Evolutionary conservation across 2,888 invertebrate genomes (phyloP), one percentile per base, ranked within the genome.

Genomic region (Prosopocoilus inquinatus): DNA sequence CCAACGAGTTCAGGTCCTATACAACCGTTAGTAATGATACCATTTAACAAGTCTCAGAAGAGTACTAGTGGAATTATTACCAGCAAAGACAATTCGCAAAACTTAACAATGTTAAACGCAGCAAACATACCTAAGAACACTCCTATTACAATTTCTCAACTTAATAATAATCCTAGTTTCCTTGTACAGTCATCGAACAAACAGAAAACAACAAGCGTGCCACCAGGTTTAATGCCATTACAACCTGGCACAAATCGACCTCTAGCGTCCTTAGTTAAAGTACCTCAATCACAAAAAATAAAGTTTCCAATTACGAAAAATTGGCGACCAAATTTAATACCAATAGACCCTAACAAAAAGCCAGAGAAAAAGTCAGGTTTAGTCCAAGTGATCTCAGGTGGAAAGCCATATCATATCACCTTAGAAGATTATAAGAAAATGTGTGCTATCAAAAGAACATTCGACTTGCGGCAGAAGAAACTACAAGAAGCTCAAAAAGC

Each of bases 391-490:
- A 85, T 88, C 70, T 87, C 89, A 0, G 86, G 88, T 1, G 90
- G 90, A n/a, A 87, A 87, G 68, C 86, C 90, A 0, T 90, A 87
- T 74, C 88, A 90, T 71, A 86, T 91, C 65, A 89, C 89, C 2
- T 81, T 90, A 34, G 85, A 87, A 47, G 90, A 91, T 68, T 90
- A 89, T 75, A 90, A 89, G 75, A 88, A 89, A 62, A 88, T 89
- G 88, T 88, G 88, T 73, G 81, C 87, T 53, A 82, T 88, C 73
- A 80, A 88, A 4, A 78, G 86, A 1, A 88, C 87, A 70, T 77
- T 75, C 57, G 78, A 78, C 58, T 64, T 76, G 60, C 75, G 74
- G 52, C 75, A 76, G 58, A 75, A 74, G 56, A 84, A 86, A 59
- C 75, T 87, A 2, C 81, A 85, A 66, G 79, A 86, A 28, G 82